phyloP scores from a whole-genome alignment of 2,888 invertebrate genomes.

The Toxonevra muliebris region DNA sequence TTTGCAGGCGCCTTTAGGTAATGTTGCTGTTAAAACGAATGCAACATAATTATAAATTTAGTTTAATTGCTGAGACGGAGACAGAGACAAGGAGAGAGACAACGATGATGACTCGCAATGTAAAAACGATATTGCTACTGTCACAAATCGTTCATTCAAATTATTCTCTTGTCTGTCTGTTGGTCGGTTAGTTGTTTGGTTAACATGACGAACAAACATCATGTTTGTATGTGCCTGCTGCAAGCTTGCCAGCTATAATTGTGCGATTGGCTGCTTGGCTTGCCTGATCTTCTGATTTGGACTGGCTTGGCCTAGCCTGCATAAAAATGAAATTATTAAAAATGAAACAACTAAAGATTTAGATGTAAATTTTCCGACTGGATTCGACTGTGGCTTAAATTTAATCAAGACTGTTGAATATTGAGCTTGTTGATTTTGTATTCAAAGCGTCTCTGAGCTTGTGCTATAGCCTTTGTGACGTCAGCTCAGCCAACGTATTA shows the following conservation, averaged over 20 bases:
- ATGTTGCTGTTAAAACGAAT: constrained; percentile 7
- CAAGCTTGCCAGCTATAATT: neutral
- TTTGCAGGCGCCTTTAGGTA: constrained; percentile 21
- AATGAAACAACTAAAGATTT: neutral
- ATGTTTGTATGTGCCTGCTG: neutral
- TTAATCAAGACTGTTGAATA: too few relatives aligned
- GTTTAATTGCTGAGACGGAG: neutral
- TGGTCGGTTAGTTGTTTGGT: neutral
- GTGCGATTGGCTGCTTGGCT: too few relatives aligned
- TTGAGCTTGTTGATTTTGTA: too few relatives aligned
- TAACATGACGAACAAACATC: too few relatives aligned
- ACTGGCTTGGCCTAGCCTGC: neutral
- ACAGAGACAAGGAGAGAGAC: neutral
- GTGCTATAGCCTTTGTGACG: too few relatives aligned
- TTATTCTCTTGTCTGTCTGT: neutral
- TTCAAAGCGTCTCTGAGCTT: too few relatives aligned
- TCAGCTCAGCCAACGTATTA: too few relatives aligned
- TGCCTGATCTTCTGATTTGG: too few relatives aligned
- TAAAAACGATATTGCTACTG: neutral
- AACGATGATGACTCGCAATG: neutral
- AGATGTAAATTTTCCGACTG: too few relatives aligned
- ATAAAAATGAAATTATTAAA: neutral
- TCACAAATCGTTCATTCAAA: neutral
- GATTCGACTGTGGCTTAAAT: too few relatives aligned
- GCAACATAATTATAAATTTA: neutral